These are phyloP conservation scores for Whitmania pigra DNA, from an alignment of 1,140 invertebrate genomes.

Conservation along the genomic window DNA sequence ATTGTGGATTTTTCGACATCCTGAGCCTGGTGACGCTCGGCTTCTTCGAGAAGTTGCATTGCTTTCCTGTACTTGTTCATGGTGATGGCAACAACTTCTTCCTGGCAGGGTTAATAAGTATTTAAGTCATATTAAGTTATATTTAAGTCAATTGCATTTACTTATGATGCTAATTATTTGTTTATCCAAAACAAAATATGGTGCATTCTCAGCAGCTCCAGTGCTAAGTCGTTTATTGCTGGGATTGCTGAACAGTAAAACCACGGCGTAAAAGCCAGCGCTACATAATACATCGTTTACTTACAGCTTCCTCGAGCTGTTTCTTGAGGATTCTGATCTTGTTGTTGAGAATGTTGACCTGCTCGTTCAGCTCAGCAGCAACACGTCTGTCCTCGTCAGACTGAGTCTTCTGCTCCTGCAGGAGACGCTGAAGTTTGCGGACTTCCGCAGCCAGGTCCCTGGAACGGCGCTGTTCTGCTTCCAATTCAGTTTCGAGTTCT, in stretches of 20 bases:
- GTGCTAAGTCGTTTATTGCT: neutral
- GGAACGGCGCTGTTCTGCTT: slow-evolving; percentile 37
- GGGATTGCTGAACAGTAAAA: neutral
- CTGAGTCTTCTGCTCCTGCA: slow-evolving; percentile 33
- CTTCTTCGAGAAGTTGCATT: slow-evolving; percentile 38
- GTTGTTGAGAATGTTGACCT: slow-evolving; percentile 36
- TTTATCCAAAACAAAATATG: too few relatives aligned
- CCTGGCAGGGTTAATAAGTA: slow-evolving; percentile 31
- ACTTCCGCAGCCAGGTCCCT: slow-evolving; percentile 34
- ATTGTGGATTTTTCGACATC: slow-evolving; percentile 38
- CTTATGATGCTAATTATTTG: too few relatives aligned
- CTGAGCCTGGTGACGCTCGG: slow-evolving; percentile 38
- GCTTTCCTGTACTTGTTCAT: slow-evolving; percentile 45
- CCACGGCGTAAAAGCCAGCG: too few relatives aligned
- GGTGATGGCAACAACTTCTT: slow-evolving; percentile 41
- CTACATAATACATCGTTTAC: slow-evolving; percentile 24
- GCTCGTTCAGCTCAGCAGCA: slow-evolving; percentile 34
- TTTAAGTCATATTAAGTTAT: neutral
- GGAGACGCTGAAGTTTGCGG: slow-evolving; percentile 38
- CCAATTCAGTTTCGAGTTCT: slow-evolving; percentile 40
- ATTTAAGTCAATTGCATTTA: neutral
- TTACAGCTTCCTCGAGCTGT: slow-evolving; percentile 42
- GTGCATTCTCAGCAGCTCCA: neutral
- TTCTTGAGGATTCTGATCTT: slow-evolving; percentile 41
- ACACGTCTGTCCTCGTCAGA: slow-evolving; percentile 38